Conservation (phyloP, 2,888 invertebrate species). For the Meteorus cinctellus region DNA sequence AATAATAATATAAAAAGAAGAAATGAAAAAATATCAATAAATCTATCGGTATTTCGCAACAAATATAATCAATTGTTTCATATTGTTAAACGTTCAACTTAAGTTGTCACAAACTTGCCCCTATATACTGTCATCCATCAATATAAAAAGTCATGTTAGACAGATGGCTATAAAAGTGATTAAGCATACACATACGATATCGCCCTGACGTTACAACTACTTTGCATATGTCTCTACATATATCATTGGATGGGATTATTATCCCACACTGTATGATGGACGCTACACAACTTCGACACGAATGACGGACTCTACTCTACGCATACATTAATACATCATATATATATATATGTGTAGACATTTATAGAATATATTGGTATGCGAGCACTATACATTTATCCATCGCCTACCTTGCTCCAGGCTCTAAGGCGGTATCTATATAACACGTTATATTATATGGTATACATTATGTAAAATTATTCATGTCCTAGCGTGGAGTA, state of each 20-base stretch:
- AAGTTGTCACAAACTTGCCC: slow-evolving; percentile 15
- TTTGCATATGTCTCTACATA: slow-evolving; percentile 29
- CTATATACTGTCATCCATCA: slow-evolving; percentile 11
- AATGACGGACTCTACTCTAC: slow-evolving; percentile 28
- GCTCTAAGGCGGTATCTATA: slow-evolving; percentile 31
- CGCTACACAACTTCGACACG: slow-evolving; percentile 29
- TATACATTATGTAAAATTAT: slow-evolving; percentile 46
- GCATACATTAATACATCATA: background rate
- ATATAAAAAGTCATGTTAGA: slow-evolving; percentile 18
- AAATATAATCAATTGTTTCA: slow-evolving; percentile 13
- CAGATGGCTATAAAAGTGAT: slow-evolving; percentile 32
- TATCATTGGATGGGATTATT: slow-evolving; percentile 26
- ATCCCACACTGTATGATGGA: slow-evolving; percentile 19
- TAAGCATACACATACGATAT: slow-evolving; percentile 34
- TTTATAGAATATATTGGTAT: slow-evolving; percentile 19
- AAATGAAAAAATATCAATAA: background rate
- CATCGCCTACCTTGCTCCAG: slow-evolving; percentile 23
- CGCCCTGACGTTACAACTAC: slow-evolving; percentile 24
- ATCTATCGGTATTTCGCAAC: background rate
- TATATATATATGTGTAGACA: background rate
- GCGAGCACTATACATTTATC: slow-evolving; percentile 17
- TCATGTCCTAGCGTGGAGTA: slow-evolving; percentile 44
- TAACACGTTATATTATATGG: slow-evolving; percentile 36
- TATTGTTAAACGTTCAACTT: slow-evolving; percentile 3
- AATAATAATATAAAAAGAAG: background rate